A percentile compares a stretch with the other conserved stretches of the same genome.
Evolutionary conservation across 92 coral and sea anemone species (phyloP).

Genomic region (Desmophyllum pertusum): DNA sequence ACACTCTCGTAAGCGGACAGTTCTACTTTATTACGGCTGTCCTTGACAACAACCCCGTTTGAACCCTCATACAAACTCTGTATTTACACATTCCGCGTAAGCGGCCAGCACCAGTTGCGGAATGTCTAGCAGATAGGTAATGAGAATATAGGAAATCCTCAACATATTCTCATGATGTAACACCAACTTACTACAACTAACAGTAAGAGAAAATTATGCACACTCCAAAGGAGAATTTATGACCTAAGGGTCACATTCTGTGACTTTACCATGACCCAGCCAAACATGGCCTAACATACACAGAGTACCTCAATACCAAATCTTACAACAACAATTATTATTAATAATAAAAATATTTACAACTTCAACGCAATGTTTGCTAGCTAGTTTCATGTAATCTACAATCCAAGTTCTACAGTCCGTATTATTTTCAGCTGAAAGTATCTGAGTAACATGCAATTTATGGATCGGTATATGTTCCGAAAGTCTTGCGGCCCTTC

Average conservation of each 20-base stretch:
- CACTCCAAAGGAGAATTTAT: background rate
- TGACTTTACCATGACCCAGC: too few relatives aligned
- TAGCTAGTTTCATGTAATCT: background rate
- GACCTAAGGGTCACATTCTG: background rate
- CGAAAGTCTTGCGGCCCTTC: conserved; percentile 28
- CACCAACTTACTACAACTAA: too few relatives aligned
- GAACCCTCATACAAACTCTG: too few relatives aligned
- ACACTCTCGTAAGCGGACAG: too few relatives aligned
- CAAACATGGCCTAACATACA: background rate
- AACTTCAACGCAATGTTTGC: too few relatives aligned
- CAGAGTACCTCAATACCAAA: background rate
- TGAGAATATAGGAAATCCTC: too few relatives aligned
- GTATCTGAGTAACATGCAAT: background rate
- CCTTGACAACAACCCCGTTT: too few relatives aligned
- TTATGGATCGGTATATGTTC: background rate
- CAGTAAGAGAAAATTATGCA: background rate
- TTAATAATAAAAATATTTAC: background rate
- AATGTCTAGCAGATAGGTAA: too few relatives aligned
- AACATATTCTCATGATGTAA: too few relatives aligned
- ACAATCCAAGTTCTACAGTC: conserved; percentile 10
- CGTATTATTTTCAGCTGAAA: background rate
- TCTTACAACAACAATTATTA: background rate
- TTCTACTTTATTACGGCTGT: too few relatives aligned
- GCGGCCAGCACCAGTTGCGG: too few relatives aligned
- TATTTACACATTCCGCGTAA: too few relatives aligned